Evolutionary conservation across 2,113 vertebrate genomes (phyloP), one percentile per base, ranked within the genome.

Genomic region (Ivindomyrus marchei): DNA sequence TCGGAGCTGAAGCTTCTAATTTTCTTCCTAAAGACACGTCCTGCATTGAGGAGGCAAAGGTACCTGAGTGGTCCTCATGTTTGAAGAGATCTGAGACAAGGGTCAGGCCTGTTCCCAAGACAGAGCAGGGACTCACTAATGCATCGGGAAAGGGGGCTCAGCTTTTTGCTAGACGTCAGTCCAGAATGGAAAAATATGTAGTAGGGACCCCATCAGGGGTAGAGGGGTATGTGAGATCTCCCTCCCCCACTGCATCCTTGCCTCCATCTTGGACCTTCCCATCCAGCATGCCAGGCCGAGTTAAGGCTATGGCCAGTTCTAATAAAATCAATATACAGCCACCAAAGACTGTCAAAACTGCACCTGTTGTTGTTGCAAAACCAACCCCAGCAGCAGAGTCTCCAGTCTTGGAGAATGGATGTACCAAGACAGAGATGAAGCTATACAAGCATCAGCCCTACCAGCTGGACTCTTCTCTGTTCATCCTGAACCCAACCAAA

Each of bases 1-100:
- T 99, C 0, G 98, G 98, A n/a, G 98, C 98, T 0, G 98, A 99
- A 92, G 98, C 98, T 0, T 96, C 97, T 66, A 99, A 98, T 94
- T 99, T 99, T 66, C 95, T 97, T 9, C 93, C 95, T 90, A 94
- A 95, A 87, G 94, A 96, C 90, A 94, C 93, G 21, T 90, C 83
- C 6, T 91, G 42, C 17, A 87, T 90, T 3, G 95, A 94, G 90
- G 96, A 92, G 0, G 2, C 80, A 0, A 88, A 89, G 85, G 92
- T 95, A 13, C 98, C 98, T 0, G 97, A 97, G 0, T 99, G 98
- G 98, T 95, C 98, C 36, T 98, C 98, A 0, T 97, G 97, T 94
- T 96, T 99, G 91, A 99, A 97, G 93, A 98, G 97, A 19, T 98
- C 98, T 8, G 97, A 95, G 87, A 96, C 97, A 84, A 95, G 95